Evolutionary conservation across 2,888 invertebrate species (phyloP), one percentile per base, ranked within the genome.

Genomic region (Conops quadrifasciatus): DNA sequence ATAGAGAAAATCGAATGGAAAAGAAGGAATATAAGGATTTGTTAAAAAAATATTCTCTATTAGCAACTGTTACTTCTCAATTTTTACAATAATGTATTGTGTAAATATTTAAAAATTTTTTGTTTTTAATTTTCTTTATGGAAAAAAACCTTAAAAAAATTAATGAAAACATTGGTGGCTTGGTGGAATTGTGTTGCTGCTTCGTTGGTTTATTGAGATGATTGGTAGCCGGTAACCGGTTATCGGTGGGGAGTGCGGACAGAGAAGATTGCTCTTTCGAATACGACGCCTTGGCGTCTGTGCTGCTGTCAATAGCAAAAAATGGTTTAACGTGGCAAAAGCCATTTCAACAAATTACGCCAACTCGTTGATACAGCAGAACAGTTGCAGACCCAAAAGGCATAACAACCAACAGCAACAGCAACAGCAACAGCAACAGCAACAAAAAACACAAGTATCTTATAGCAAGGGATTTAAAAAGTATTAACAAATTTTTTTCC

Each of bases 321-420:
- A 36, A 36, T 7, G 36, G 36, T 36, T 36, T 36, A 4, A 9
- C 15, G 58, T 4, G 11, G 15, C 36, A 28, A 58, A 1, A 58
- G 58, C 58, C 26, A 58, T 26, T 58, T 58, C 58, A 58, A 28
- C 26, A 58, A 58, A 58, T 58, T 58, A 24, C 58, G 26, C 11
- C 3, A 1, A 56, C 13, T 19, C 13, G 53, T 5, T 56, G 24
- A 49, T 36, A 9, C 36, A 36, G 36, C 5, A 4, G 49, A 56
- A 56, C 11, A 21, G 21, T 7, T 21, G 19, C n/a, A n/a, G 2
- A 2, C 53, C 9, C 2, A 49, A 19, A 13, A 7, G 49, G 49
- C 3, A 49, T n/a, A 16, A 49, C 15, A 49, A 11, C 5, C 5
- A 13, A 43, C 9, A 43, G 13, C 9, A 43, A 2, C 49, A 49